Evolutionary conservation across 2,113 vertebrate species (phyloP).

Genomic region (Pelecanus crispus): DNA sequence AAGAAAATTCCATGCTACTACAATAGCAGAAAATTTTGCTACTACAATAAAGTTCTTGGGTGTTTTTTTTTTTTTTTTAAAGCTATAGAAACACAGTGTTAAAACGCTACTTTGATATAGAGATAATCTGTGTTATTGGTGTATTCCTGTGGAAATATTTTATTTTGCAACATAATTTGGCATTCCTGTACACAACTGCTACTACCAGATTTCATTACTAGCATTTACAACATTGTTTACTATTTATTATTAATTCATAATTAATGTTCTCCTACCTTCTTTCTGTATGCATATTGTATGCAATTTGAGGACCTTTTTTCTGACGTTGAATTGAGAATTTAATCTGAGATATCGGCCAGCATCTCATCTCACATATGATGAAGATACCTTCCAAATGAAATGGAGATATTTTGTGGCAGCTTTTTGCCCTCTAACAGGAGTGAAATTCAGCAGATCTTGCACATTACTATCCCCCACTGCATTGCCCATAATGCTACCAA

Average conservation of each 20-base stretch:
- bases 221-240: not conserved
- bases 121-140: not conserved
- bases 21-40: not conserved
- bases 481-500: not conserved
- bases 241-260: not conserved
- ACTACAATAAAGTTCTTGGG: not conserved
- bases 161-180: not conserved
- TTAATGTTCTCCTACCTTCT: not conserved
- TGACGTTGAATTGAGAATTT: not conserved
- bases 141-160: not conserved
- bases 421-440: not conserved
- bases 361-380: not conserved
- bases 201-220: not conserved
- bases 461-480: not conserved
- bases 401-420: not conserved
- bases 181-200: not conserved
- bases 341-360: not conserved
- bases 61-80: not conserved
- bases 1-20: not conserved
- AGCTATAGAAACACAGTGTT: not conserved
- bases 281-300: not conserved
- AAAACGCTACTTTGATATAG: not conserved
- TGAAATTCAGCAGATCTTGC: not conserved
- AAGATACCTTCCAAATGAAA: not conserved
- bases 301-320: not conserved